Base-by-base conservation (phyloP, 2,113 vertebrate species). In the Platysteira castanea region DNA sequence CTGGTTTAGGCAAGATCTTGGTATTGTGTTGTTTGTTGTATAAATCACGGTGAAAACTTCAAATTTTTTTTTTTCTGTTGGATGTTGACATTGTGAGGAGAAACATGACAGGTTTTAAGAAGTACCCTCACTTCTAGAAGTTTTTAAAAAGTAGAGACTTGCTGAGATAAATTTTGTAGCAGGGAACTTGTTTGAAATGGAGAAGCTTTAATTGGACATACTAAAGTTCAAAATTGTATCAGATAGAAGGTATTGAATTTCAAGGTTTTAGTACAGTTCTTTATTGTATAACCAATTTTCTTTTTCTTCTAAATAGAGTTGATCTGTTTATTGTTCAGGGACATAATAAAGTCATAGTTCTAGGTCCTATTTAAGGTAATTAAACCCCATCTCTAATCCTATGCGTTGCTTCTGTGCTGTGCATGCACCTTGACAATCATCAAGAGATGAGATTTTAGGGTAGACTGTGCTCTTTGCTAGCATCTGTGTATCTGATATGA, bases 401-500 rank as follows among this genome's bases (percentile, higher is more conserved):
- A 1, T 17, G 14, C 0, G 0, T 65, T 37, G 31, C 39, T 91
- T 91, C 50, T 13, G 6, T 74, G 50, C 59, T 81, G 50, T 67
- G n/a, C 7, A 1, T 18, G 37, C 4, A 2, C 24, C 28, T 76
- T 69, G 39, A 30, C 49, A 85, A 8, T 68, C 0, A 1, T 21
- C 9, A 35, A 27, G 57, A 35, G 18, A 53, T 69, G 39, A 42
- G 56, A 75, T 31, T 67, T 60, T 27, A 60, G 33, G 35, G 35
- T 35, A 41, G 64, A 31, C 24, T 33, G 65, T 47, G 35, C 26
- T 74, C 24, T 89, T 80, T 35, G 17, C 20, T 33, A 13, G 39
- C 33, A 54, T 47, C 30, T 52, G 2, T 6, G 1, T 28, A 19
- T 42, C 69, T 74, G 39, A 44, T 71, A 28, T 37, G 24, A 42